These are phyloP conservation scores for Tanaodytes sp. DNA, from an alignment of 2,888 invertebrate species.

Conservation along the genomic window DNA sequence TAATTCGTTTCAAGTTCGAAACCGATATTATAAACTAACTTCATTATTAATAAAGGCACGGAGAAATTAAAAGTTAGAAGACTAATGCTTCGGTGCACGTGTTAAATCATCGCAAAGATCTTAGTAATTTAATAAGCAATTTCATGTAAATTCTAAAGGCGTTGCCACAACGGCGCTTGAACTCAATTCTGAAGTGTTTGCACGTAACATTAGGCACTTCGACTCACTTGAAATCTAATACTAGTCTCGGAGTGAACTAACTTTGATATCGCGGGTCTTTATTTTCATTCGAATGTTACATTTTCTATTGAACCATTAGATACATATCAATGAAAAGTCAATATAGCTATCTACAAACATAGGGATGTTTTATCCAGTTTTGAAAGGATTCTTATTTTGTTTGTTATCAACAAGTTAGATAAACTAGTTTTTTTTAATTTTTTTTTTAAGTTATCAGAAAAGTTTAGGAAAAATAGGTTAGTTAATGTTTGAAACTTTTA, in stretches of 20 bases:
- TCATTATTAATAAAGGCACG: slow-evolving; percentile 60
- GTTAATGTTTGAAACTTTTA: no score
- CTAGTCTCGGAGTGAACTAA: slow-evolving; percentile 40
- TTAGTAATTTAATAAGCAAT: slow-evolving; percentile 72
- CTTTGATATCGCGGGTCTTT: slow-evolving; percentile 29
- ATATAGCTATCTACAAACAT: no score
- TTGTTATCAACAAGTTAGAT: no score
- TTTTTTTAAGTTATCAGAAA: no score
- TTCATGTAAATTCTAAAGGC: slow-evolving; percentile 69
- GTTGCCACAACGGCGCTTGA: slow-evolving; percentile 60
- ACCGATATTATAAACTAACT: slow-evolving; percentile 38
- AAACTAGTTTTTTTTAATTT: no score
- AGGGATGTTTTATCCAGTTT: no score
- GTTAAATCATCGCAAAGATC: slow-evolving; percentile 70
- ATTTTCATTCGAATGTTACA: slow-evolving; percentile 33
- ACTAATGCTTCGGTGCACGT: slow-evolving; percentile 66
- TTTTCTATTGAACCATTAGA: no score
- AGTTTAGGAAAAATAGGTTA: no score
- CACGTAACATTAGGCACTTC: slow-evolving; percentile 54
- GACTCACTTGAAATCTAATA: slow-evolving; percentile 55
- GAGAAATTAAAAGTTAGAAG: slow-evolving; percentile 67
- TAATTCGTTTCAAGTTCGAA: slow-evolving; percentile 29
- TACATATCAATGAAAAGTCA: no score
- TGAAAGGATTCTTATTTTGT: no score
- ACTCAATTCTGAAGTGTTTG: slow-evolving; percentile 55